Evolutionary conservation across 1,140 invertebrate species (phyloP).

Genomic region (Diorhabda elongata): DNA sequence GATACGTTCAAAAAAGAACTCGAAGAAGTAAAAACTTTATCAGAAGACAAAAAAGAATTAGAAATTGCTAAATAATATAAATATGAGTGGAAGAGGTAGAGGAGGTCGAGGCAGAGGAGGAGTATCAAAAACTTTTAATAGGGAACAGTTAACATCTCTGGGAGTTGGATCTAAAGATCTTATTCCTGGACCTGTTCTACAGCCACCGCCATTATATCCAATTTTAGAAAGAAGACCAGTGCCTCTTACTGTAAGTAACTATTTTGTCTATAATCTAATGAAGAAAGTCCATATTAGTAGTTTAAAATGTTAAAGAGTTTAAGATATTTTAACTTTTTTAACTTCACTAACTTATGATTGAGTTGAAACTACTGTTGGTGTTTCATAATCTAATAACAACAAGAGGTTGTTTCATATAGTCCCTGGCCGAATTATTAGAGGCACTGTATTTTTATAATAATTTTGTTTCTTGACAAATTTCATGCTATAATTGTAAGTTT

Average conservation of each 20-base stretch:
- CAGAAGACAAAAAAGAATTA: slow-evolving; percentile 38
- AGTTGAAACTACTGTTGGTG: too few relatives aligned
- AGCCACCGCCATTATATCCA: slow-evolving; percentile 67
- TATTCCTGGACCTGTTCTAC: slow-evolving; percentile 55
- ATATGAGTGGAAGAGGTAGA: slow-evolving; percentile 45
- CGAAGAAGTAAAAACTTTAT: slow-evolving; percentile 33
- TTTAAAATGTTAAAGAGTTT: too few relatives aligned
- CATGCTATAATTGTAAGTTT: too few relatives aligned
- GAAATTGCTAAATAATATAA: slow-evolving; percentile 35
- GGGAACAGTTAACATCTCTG: slow-evolving; percentile 56
- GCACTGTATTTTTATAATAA: too few relatives aligned
- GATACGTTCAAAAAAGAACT: slow-evolving; percentile 38
- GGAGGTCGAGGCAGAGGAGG: slow-evolving; percentile 53
- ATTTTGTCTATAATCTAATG: too few relatives aligned
- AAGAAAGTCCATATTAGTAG: too few relatives aligned
- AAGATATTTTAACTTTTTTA: too few relatives aligned
- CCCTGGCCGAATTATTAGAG: too few relatives aligned
- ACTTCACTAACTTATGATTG: too few relatives aligned
- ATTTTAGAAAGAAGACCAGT: slow-evolving; percentile 58
- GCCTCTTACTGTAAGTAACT: slow-evolving; percentile 36
- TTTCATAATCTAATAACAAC: too few relatives aligned
- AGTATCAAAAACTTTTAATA: slow-evolving; percentile 55
- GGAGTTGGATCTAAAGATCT: slow-evolving; percentile 57
- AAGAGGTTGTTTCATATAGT: too few relatives aligned
- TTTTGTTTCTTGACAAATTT: too few relatives aligned